Conservation (phyloP, 2,113 vertebrate species). For the Caloenas nicobarica region DNA sequence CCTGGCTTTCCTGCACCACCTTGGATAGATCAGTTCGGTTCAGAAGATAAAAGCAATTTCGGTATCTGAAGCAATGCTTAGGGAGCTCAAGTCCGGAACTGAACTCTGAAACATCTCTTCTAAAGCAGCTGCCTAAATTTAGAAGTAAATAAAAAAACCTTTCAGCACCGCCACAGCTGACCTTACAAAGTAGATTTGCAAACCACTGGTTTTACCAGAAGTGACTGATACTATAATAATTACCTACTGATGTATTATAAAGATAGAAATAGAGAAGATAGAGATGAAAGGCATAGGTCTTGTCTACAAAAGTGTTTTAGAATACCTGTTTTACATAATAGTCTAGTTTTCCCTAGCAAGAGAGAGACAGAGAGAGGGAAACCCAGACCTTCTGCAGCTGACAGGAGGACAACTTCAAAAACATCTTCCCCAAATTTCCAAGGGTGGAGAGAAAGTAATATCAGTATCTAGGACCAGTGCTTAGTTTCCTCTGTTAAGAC, state of each 20-base stretch:
- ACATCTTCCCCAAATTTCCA: neutral
- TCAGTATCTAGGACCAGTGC: neutral
- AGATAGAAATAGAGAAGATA: neutral
- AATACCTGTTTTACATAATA: neutral
- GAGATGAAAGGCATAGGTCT: neutral
- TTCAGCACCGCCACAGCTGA: neutral
- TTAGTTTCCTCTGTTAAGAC: neutral
- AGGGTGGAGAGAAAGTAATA: neutral
- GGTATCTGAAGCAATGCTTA: neutral
- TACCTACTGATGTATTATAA: neutral
- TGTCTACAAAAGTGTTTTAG: neutral
- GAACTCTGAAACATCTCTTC: neutral
- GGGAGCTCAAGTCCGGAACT: neutral
- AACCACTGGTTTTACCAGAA: neutral
- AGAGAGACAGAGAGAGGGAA: neutral
- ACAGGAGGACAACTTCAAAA: neutral
- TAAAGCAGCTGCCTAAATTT: neutral
- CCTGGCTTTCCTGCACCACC: neutral
- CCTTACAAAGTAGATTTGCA: neutral
- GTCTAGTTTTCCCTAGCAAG: neutral
- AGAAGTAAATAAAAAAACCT: neutral
- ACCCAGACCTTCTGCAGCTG: neutral
- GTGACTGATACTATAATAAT: neutral
- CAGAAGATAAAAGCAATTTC: neutral
- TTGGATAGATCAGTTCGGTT: neutral